Evolutionary conservation across 2,113 vertebrate genomes (phyloP), one percentile per base, ranked within the genome.

Genomic region (Oryzias curvinotus): DNA sequence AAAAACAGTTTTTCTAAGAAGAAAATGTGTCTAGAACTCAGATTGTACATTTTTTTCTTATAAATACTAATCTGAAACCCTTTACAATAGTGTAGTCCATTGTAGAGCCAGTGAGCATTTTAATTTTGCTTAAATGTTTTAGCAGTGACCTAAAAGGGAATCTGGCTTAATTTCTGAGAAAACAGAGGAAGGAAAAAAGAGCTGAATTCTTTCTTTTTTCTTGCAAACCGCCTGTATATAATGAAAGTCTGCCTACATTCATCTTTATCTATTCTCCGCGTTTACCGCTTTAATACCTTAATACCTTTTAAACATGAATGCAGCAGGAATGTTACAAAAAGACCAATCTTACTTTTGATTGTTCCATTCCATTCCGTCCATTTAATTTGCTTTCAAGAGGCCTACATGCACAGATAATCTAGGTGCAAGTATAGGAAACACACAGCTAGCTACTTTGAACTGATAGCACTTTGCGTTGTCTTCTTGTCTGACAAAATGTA

Each of bases 281-380:
- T 66, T 57, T 52, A 23, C 53, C 3, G 17, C 19, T 5, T 23
- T 23, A 23, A 23, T 23, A 23, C 21, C 21, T 23, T 23, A 3
- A 3, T 23, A 23, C 21, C 21, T 25, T 30, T 30, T 42, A 71
- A 47, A 72, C 43, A 58, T 57, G 26, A 77, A 52, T 16, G 21
- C 7, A 26, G 65, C 43, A 65, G 65, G 10, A 75, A 76, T 25
- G 60, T 62, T 51, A 63, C 18, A 42, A 64, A 49, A 56, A 42
- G 50, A 36, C 61, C 36, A 25, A 55, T 52, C 68, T 75, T 65
- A 64, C 52, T 61, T 65, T 28, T 46, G 30, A 30, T 19, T 62
- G 19, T 42, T 67, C 62, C 21, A 21, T 21, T 21, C 21, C 21
- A 21, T 51, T 60, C 49, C 16, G 41, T 25, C 52, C 18, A 47